Percentiles rank a stretch among this genome's conserved stretches.
These are phyloP conservation scores for Drosophila paranaensis DNA, from an alignment of 2,888 invertebrate species.

Conservation along the genomic window DNA sequence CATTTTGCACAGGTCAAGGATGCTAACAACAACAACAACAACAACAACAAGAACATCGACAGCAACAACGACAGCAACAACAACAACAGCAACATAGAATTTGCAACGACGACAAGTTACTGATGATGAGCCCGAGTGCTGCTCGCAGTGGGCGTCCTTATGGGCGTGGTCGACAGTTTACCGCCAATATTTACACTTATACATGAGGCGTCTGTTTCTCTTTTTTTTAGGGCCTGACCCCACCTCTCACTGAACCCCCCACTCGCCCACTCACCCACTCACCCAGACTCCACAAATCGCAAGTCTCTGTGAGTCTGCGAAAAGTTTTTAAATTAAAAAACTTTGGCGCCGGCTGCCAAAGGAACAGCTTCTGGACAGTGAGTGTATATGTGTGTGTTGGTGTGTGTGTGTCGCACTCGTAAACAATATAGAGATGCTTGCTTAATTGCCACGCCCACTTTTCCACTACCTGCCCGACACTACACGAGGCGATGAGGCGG, in stretches of 20 bases:
- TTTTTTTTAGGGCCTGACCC: slow-evolving; percentile 24
- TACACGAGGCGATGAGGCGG: slow-evolving; percentile 29
- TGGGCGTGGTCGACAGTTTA: slow-evolving; percentile 42
- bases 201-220: slow-evolving; percentile 39
- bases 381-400: slow-evolving; percentile 12
- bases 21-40: slow-evolving; percentile 46
- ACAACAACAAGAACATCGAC: slow-evolving; percentile 10
- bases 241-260: too few species aligned
- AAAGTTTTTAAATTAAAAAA: slow-evolving; percentile 82
- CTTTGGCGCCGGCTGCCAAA: slow-evolving; percentile 70
- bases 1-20: slow-evolving; percentile 70
- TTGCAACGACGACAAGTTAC: slow-evolving; percentile 48
- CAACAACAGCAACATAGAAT: slow-evolving; percentile 8
- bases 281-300: slow-evolving; percentile 14
- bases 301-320: slow-evolving; percentile 46
- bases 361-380: slow-evolving; percentile 35
- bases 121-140: slow-evolving; percentile 36
- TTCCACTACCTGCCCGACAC: slow-evolving; percentile 35
- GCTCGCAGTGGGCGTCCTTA: slow-evolving; percentile 20
- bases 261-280: too few species aligned
- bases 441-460: slow-evolving; percentile 66
- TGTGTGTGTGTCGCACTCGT: slow-evolving; percentile 31
- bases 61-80: slow-evolving; percentile 28
- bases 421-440: slow-evolving; percentile 39
- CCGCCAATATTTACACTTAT: slow-evolving; percentile 65